Evolutionary conservation across 2,888 invertebrate species (phyloP), one percentile per base, ranked within the genome.

Genomic region (Gibbula magus): DNA sequence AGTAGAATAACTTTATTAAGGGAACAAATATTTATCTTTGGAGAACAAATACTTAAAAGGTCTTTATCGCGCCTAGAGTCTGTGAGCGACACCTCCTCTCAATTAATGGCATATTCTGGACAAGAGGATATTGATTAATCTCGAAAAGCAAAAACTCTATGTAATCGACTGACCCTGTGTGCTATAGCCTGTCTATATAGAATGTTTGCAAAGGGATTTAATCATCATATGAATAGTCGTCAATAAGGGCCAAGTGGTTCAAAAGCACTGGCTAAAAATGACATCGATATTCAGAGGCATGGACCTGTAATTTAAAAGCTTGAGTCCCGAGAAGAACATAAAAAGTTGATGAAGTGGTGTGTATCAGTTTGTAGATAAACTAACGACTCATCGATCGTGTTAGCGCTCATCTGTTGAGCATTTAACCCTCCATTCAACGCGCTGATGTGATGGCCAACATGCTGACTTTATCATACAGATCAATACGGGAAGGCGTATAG

Each of bases 401-500:
- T 74, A 22, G 45, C 61, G 16, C 61, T 61, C 61, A 61, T 74
- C 74, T 74, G 74, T 51, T 74, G 51, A 74, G 51, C 51, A 51
- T 74, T 74, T 74, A 74, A 74, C 74, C 74, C 74, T 25, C 13
- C 45, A 51, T 51, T 51, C 51, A 74, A 74, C 45, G 51, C 51
- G 39, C 25, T 25, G 51, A 74, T 51, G 74, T 51, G 74, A 74
- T 39, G 39, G 74, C 45, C 51, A 74, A 74, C 74, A 74, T 74
- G 74, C 51, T 25, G 39, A 25, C 51, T 51, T 45, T 45, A 74
- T 74, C 39, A 45, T 51, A 51, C 25, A 22, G 51, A 74, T 74
- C 74, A 74, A 74, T 74, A 74, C 74, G 22, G 25, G 70, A 74
- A 51, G 25, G 74, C 39, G 51, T 45, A 74, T 25, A 51, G 74